Percentiles rank a stretch among this genome's conserved stretches.
These are phyloP conservation scores for Lateolabrax maculatus DNA, from an alignment of 2,797 vertebrate species.

Conservation along the genomic window DNA sequence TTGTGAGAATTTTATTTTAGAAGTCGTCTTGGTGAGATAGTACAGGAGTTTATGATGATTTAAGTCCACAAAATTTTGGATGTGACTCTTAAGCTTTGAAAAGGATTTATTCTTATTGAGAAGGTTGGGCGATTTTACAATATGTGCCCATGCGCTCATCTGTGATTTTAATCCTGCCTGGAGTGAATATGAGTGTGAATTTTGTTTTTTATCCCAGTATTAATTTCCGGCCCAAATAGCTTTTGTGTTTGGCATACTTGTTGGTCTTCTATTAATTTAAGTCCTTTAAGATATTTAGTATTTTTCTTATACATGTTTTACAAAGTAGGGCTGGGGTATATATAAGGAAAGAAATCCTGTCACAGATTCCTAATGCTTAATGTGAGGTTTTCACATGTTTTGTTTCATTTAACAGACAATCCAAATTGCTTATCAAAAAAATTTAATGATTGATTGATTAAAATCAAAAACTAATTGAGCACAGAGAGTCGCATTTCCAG, in stretches of 20 bases:
- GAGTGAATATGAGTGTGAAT: background rate
- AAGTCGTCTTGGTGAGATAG: background rate
- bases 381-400: too few relatives aligned
- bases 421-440: too few relatives aligned
- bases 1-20: constrained; percentile 3
- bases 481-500: background rate
- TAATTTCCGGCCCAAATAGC: background rate
- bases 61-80: background rate
- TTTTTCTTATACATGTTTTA: background rate
- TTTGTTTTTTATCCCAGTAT: background rate
- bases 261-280: background rate
- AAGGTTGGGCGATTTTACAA: background rate
- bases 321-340: too few relatives aligned
- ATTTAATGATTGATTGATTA: too few relatives aligned
- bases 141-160: background rate
- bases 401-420: too few relatives aligned
- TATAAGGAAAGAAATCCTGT: too few relatives aligned
- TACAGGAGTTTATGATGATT: background rate
- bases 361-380: too few relatives aligned
- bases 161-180: constrained; percentile 4
- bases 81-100: background rate
- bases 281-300: background rate
- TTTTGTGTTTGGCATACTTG: background rate
- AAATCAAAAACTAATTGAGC: background rate
- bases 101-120: constrained; percentile 3